A percentile compares a stretch with the other conserved stretches of the same genome.
These are phyloP conservation scores for Lagodon rhomboides DNA, from an alignment of 2,797 vertebrate genomes.

Conservation along the genomic window DNA sequence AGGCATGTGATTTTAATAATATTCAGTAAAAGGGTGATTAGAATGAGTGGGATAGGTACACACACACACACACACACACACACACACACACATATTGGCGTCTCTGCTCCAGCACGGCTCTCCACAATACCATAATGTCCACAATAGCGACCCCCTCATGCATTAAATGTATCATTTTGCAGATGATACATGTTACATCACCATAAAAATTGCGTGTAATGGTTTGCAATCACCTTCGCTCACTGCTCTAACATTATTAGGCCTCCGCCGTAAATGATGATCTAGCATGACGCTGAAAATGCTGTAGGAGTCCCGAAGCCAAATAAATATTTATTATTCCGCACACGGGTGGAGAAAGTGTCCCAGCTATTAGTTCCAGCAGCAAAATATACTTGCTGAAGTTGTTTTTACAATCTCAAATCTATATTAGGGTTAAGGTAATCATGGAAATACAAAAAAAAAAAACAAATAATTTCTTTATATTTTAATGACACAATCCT, in stretches of 20 bases:
- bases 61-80: background rate
- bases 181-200: background rate
- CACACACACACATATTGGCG: background rate
- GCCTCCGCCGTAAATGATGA: conserved; percentile 32
- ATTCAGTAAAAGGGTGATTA: conserved; percentile 28
- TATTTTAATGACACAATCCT: background rate
- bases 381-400: conserved; percentile 12
- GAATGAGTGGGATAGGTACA: conserved; percentile 16
- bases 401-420: background rate
- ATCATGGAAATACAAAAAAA: conserved; percentile 10
- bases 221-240: conserved; percentile 8
- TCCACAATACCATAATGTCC: conserved; percentile 5
- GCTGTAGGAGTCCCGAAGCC: conserved; percentile 4
- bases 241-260: conserved; percentile 27
- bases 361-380: background rate
- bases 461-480: background rate
- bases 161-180: conserved; percentile 10
- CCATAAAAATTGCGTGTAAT: conserved; percentile 28
- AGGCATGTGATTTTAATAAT: conserved; percentile 40
- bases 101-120: background rate
- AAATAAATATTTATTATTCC: conserved; percentile 30
- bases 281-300: conserved; percentile 37
- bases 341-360: conserved; percentile 3
- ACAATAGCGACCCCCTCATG: background rate
- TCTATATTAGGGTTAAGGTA: background rate